Evolutionary conservation across 2,888 invertebrate genomes (phyloP), one percentile per base, ranked within the genome.

Genomic region (Ethmia dodecea): DNA sequence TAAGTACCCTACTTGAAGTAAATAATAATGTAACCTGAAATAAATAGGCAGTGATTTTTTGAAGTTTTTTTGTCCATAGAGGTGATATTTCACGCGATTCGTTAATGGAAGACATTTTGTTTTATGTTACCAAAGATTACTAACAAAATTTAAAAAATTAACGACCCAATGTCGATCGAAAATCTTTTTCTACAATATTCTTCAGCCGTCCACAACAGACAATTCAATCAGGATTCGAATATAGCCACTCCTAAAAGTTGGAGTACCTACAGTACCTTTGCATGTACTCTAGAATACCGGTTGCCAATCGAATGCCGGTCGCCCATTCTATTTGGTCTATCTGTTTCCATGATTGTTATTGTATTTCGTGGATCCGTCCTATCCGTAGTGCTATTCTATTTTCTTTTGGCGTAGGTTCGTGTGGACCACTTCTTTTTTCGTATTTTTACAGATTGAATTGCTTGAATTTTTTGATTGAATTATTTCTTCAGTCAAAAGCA

Each of bases 331-430:
- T 52, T 35, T 43, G 33, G 42, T 49, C 47, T 60, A 61, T 69
- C 58, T 58, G 55, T 52, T 57, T 38, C 51, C 55, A 58, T 69
- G 65, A 70, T 69, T 65, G 65, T 68, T 73, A 70, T 72, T 66
- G 62, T 55, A 53, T 60, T 55, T 52, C 52, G 51, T 51, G 50
- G 56, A 55, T 46, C 43, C n/a, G 49, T 38, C 47, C 58, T 45
- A 53, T 51, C 43, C 36, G 22, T 33, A 37, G 15, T 20, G 28
- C 43, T 47, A 47, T 53, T 53, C 48, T 42, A 47, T 48, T 49
- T 47, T 45, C 40, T 33, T 52, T 40, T 38, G 28, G 16, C 27
- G n/a, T n/a, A 13, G 31, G 30, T 40, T 39, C 39, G 34, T 30
- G 30, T n/a, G 22, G 18, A 31, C 40, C 14, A 32, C 22, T 12